phyloP scores from a whole-genome alignment of 1,140 invertebrate genomes.

The Formica selysi region DNA sequence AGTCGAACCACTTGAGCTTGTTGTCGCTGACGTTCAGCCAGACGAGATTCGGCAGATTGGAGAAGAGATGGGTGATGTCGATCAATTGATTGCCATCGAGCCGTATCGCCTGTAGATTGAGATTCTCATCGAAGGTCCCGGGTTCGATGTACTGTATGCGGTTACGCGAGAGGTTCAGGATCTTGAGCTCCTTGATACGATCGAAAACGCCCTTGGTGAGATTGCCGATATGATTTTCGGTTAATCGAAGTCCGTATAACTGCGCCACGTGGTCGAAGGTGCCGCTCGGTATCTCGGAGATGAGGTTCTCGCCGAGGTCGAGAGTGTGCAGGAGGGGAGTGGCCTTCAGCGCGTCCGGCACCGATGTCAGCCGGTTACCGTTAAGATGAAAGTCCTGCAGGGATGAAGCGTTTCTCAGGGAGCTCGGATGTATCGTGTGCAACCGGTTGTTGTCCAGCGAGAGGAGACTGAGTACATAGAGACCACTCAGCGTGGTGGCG shows the following conservation, averaged over 20 bases:
- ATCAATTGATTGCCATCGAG: constrained; percentile 95
- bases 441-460: constrained; percentile 95
- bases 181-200: constrained; percentile 93
- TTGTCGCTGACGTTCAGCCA: constrained; percentile 98
- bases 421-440: constrained; percentile 91
- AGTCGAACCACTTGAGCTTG: constrained; percentile 95
- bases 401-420: constrained; percentile 94
- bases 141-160: constrained; percentile 94
- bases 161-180: constrained; percentile 95
- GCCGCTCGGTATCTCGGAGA: constrained; percentile 93
- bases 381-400: constrained; percentile 96
- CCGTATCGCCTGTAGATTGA: constrained; percentile 94
- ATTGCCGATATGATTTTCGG: constrained; percentile 95
- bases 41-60: constrained; percentile 94
- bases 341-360: constrained; percentile 94
- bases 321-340: constrained; percentile 94
- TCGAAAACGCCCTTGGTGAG: constrained; percentile 94
- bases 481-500: constrained; percentile 91
- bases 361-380: constrained; percentile 93
- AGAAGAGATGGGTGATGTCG: constrained; percentile 94
- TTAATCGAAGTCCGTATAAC: constrained; percentile 93
- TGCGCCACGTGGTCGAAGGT: constrained; percentile 93
- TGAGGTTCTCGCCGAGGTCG: constrained; percentile 96
- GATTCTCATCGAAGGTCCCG: constrained; percentile 94
- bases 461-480: constrained; percentile 92